Evolutionary conservation across 1,140 invertebrate species (phyloP), one percentile per base, ranked within the genome.

Genomic region (Phymorhynchus buccinoides): DNA sequence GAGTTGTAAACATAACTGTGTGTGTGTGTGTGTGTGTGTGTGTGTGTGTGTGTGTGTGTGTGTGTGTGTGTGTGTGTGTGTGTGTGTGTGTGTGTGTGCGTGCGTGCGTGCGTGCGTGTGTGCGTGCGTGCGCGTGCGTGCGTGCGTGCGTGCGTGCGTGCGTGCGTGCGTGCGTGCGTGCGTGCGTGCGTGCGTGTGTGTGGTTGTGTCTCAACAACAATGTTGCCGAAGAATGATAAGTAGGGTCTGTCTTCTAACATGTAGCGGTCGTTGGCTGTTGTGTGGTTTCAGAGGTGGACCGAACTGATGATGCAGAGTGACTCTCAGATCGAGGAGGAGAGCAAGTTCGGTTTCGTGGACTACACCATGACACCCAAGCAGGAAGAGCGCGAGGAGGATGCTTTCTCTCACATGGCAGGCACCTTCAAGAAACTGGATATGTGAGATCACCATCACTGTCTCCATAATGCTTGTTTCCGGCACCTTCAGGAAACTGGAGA

Each of bases 271-370:
- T 71, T 71, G 30, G 14, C n/a, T 71, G 30, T 71, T 7, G 42
- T 80, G 32, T 80, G 0, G n/a, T 27, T 48, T 39, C 79, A 80
- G 79, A 37, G 30, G 1, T 80, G 79, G 79, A 52, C 27, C 14
- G 44, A 80, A 30, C 16, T 16, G 16, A 56, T 80, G 79, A 62
- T 80, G 79, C 32, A 30, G 48, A 56, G 44, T 56, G 79, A 80
- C 30, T 9, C 4, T 12, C 7, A 80, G 44, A 52, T 80, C 30
- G 79, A 80, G 44, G 52, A 80, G 44, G 79, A 80, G 44, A 80
- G 79, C 44, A 80, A 80, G 79, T 80, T 32, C 44, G 79, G 79
- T 30, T 80, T 80, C 30, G 79, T 80, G 79, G 48, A 80, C 16
- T 48, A 52, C 79, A 80, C 79, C 52, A 35, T 80, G 22, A 44